phyloP scores from a whole-genome alignment of 2,113 vertebrate species.

The Campylomormyrus numenius region DNA sequence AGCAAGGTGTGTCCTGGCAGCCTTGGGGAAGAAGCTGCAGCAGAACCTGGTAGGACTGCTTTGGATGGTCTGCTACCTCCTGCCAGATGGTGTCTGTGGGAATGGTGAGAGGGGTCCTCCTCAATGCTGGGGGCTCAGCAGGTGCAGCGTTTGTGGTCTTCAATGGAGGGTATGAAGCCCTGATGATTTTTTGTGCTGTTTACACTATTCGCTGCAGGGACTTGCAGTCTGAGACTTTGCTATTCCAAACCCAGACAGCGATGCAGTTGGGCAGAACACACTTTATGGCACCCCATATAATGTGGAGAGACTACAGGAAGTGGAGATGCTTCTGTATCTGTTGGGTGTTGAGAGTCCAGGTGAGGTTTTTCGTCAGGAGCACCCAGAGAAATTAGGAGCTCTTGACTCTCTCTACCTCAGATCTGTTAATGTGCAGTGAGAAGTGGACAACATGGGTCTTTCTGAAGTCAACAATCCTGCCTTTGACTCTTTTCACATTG shows the following conservation, averaged over 20 bases:
- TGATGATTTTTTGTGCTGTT: background rate
- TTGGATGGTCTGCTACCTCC: background rate
- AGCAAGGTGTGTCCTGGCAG: background rate
- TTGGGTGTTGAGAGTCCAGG: background rate
- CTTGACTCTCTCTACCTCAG: background rate
- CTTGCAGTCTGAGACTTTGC: background rate
- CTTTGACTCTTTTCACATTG: background rate
- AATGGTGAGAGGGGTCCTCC: background rate
- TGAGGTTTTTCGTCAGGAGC: background rate
- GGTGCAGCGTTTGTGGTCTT: background rate
- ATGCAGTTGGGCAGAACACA: background rate
- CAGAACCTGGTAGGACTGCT: background rate
- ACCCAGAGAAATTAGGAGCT: background rate
- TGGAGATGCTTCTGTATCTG: background rate
- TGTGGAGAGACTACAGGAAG: background rate
- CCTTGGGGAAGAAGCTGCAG: background rate
- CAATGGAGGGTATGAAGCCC: background rate
- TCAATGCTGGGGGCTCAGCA: background rate
- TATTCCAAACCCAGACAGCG: background rate
- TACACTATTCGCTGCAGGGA: background rate
- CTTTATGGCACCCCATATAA: background rate
- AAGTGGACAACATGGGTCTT: background rate
- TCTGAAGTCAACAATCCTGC: background rate
- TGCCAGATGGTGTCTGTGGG: background rate
- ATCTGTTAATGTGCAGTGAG: background rate